Conservation (phyloP, 2,888 invertebrate species). For the Stegana nigrithorax region DNA sequence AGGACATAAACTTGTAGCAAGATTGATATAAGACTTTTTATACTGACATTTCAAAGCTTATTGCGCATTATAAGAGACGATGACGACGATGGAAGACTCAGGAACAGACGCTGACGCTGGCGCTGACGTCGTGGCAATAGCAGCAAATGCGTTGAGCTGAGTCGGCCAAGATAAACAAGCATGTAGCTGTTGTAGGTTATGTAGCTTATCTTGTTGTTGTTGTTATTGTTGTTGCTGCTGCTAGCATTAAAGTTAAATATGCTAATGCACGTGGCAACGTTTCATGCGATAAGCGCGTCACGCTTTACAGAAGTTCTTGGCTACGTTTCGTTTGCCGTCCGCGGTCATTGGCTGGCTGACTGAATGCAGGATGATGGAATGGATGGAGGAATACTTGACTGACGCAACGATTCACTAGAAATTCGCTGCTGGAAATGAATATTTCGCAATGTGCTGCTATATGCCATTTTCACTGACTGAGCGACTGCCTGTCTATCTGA, state of each 20-base stretch:
- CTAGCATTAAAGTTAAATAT: constrained; percentile 50
- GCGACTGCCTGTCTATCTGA: background rate
- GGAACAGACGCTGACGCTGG: background rate
- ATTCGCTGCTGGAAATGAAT: too few relatives aligned
- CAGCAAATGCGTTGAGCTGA: background rate
- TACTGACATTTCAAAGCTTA: constrained; percentile 55
- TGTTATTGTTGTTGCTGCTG: constrained; percentile 1
- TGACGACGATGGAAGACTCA: too few relatives aligned
- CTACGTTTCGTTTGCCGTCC: background rate
- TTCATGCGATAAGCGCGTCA: background rate
- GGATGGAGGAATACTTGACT: background rate
- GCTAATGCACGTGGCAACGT: constrained; percentile 44
- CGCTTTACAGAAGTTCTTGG: background rate
- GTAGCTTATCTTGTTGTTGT: background rate
- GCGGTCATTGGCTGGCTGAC: background rate
- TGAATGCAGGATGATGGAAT: background rate
- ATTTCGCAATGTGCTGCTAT: too few relatives aligned
- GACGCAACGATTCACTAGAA: too few relatives aligned
- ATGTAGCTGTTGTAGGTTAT: too few relatives aligned
- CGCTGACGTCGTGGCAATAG: background rate
- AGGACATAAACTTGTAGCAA: constrained; percentile 47
- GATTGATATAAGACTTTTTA: constrained; percentile 59
- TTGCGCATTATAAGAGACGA: constrained; percentile 32
- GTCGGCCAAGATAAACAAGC: constrained; percentile 44
- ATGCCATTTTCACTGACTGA: too few relatives aligned